Evolutionary conservation across 2,797 vertebrate species (phyloP), one percentile per base, ranked within the genome.

Genomic region (Myripristis jacobus): DNA sequence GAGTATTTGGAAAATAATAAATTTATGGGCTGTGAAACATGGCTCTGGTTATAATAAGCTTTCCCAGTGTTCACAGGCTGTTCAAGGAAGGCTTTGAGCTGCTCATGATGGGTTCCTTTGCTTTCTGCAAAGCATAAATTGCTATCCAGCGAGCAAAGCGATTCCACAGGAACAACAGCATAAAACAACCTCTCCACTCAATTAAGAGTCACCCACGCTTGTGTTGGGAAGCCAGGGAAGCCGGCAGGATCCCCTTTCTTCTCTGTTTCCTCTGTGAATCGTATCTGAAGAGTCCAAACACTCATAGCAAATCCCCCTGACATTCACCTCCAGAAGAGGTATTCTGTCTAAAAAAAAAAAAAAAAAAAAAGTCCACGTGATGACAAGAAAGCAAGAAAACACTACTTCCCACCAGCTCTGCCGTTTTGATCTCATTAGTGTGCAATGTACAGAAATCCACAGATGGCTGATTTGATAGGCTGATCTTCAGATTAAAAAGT

Each of bases 121-220:
- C 67, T 50, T 25, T 71, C 41, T 25, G 7, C 48, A 55, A 59
- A 67, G 73, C 62, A 63, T 74, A 61, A 86, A 86, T 72, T 80
- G 67, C 60, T 55, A 73, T 78, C 58, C 22, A 9, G 38, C 19
- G 19, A 59, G 43, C 18, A 43, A 64, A 36, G 55, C 56, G 72
- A 79, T 80, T 83, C 79, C 65, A 60, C 54, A 27, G 64, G 43
- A 69, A 48, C 57, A 34, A 34, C 64, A 31, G 66, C 61, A 78
- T 64, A 70, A 76, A 82, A 64, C 75, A 69, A 72, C 73, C 77
- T 83, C 83, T 87, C 72, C 67, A 67, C 79, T 89, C 84, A 89
- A 89, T 89, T 85, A 88, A 71, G 70, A 84, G 70, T 82, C 79
- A 80, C 67, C 79, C 86, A 83, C 47, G 46, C 73, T 73, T 50